phyloP scores from a whole-genome alignment of 2,888 invertebrate genomes.

The Laothoe populi region DNA sequence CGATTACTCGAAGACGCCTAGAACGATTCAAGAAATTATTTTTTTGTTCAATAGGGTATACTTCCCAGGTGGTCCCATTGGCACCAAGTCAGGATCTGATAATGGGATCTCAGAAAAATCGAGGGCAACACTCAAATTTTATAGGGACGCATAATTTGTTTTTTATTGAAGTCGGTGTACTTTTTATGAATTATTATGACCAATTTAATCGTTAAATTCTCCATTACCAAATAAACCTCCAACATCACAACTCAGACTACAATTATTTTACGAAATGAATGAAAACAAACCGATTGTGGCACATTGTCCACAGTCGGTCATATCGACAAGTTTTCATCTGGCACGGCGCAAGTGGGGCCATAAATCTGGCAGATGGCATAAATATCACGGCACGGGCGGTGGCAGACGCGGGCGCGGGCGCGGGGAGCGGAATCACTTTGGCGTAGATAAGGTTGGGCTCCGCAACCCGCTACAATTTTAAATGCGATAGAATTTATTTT shows the following conservation, averaged over 20 bases:
- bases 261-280: background rate
- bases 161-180: too few relatives aligned
- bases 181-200: too few relatives aligned
- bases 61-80: too few relatives aligned
- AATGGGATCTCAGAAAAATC: too few relatives aligned
- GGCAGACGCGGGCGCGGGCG: constrained; percentile 39
- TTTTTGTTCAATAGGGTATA: too few relatives aligned
- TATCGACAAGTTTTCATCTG: constrained; percentile 33
- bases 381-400: constrained; percentile 54
- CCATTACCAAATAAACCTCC: background rate
- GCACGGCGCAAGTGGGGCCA: constrained; percentile 32
- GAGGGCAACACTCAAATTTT: too few relatives aligned
- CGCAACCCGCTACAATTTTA: constrained; percentile 43
- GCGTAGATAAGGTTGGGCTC: constrained; percentile 63
- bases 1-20: too few relatives aligned
- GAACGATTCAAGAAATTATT: too few relatives aligned
- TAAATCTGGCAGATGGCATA: constrained; percentile 49
- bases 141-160: too few relatives aligned
- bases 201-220: too few relatives aligned
- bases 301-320: constrained; percentile 15
- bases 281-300: background rate
- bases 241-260: background rate
- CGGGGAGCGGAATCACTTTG: constrained; percentile 63
- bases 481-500: constrained; percentile 32
- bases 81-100: too few relatives aligned